Percentiles rank a stretch among this genome's conserved stretches.
phyloP scores from a whole-genome alignment of 2,888 invertebrate genomes.

The Notodonta ziczac region DNA sequence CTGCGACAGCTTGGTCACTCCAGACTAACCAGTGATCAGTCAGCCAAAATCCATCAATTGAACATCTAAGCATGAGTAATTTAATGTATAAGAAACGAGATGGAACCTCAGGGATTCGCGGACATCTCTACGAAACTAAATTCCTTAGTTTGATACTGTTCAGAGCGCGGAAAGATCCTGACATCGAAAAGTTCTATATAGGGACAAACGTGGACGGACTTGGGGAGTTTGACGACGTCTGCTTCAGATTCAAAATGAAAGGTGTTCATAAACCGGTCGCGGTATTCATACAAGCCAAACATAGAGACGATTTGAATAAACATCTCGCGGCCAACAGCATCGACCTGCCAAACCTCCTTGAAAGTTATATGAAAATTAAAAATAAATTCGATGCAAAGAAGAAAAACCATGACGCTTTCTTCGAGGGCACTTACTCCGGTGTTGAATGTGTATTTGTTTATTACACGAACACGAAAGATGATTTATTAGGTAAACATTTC shows the following conservation, averaged over 20 bases:
- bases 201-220: conserved; percentile 16
- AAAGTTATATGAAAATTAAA: background rate
- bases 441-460: background rate
- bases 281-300: conserved; percentile 20
- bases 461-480: background rate
- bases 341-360: background rate
- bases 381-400: background rate
- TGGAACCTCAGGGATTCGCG: conserved; percentile 8
- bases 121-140: conserved; percentile 15
- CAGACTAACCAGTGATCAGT: no score
- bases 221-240: conserved; percentile 16
- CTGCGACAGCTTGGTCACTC: no score
- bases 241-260: conserved; percentile 13
- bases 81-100: background rate
- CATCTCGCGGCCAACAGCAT: background rate
- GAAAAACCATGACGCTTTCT: background rate
- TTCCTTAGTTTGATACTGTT: conserved; percentile 13
- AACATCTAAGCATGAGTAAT: background rate
- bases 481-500: background rate
- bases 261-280: conserved; percentile 5
- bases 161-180: conserved; percentile 5
- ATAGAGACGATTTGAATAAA: conserved; percentile 9
- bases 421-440: background rate
- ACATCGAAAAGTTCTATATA: conserved; percentile 14
- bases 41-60: no score